Evolutionary conservation across 2,888 invertebrate genomes (phyloP).

Genomic region (Epinotia brunnichana): DNA sequence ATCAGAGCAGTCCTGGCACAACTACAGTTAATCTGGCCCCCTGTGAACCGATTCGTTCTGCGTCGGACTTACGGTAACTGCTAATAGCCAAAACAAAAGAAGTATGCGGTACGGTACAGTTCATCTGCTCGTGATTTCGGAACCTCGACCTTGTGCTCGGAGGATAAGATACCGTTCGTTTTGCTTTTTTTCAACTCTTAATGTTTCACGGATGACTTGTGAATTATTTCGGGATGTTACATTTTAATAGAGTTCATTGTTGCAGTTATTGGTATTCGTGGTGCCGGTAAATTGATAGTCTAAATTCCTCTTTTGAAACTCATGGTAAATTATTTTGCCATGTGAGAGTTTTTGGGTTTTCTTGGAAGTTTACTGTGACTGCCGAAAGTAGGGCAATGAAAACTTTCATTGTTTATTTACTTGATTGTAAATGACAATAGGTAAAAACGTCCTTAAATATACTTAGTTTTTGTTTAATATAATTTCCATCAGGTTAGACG

Average conservation of each 20-base stretch:
- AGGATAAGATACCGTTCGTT: slow-evolving; percentile 5
- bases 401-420: not conserved
- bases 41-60: slow-evolving; percentile 36
- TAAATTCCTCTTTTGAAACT: not conserved
- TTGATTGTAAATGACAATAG: no score
- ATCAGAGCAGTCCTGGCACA: slow-evolving; percentile 23
- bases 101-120: slow-evolving; percentile 25
- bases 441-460: no score
- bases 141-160: slow-evolving; percentile 10
- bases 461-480: no score
- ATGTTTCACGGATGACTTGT: slow-evolving; percentile 38
- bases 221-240: slow-evolving; percentile 20
- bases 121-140: slow-evolving; percentile 6
- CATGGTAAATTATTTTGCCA: not conserved
- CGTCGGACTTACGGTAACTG: slow-evolving; percentile 37
- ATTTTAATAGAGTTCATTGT: slow-evolving; percentile 14
- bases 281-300: slow-evolving; percentile 1
- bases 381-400: not conserved
- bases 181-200: slow-evolving; percentile 1
- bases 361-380: not conserved
- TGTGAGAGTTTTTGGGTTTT: slow-evolving; percentile 1
- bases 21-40: slow-evolving; percentile 39
- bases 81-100: slow-evolving; percentile 44
- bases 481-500: no score
- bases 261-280: not conserved